These are phyloP conservation scores for Electrona antarctica DNA, from an alignment of 2,113 vertebrate genomes.

Conservation along the genomic window DNA sequence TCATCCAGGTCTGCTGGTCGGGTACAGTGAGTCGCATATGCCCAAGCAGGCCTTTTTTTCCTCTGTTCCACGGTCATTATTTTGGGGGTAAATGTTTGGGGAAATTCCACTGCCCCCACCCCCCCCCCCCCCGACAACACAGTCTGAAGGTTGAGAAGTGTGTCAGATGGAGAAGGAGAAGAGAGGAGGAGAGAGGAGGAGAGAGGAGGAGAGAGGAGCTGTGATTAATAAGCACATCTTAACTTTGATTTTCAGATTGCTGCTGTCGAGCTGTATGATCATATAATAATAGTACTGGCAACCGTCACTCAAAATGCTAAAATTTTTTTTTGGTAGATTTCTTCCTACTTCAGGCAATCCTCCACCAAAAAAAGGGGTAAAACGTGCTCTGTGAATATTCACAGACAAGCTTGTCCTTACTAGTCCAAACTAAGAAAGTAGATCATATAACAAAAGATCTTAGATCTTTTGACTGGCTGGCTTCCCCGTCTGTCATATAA, in stretches of 20 bases:
- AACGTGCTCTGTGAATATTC: too few species aligned
- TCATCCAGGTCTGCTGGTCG: background rate
- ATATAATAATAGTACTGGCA: slow-evolving; percentile 67
- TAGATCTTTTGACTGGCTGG: too few species aligned
- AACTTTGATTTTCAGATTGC: slow-evolving; percentile 70
- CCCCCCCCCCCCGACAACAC: slow-evolving; percentile 53
- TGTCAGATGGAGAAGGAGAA: slow-evolving; percentile 68
- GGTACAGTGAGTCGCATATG: slow-evolving; percentile 9
- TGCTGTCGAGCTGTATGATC: slow-evolving; percentile 72
- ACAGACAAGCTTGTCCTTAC: too few species aligned
- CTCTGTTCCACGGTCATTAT: slow-evolving; percentile 44
- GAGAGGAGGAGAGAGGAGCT: slow-evolving; percentile 47
- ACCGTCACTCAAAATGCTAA: too few species aligned
- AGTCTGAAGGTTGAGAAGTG: slow-evolving; percentile 59
- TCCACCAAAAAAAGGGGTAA: too few species aligned
- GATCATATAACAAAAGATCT: too few species aligned
- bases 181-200: slow-evolving; percentile 49
- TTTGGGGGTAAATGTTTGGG: slow-evolving; percentile 59
- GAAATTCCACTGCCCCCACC: slow-evolving; percentile 61
- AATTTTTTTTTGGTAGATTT: too few species aligned
- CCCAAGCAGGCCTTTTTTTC: slow-evolving; percentile 38
- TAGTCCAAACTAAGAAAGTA: too few species aligned
- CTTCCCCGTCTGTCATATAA: too few species aligned
- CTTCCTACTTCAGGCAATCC: too few species aligned
- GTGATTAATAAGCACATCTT: slow-evolving; percentile 76